Evolutionary conservation across 2,113 vertebrate genomes (phyloP).

Genomic region (Gambusia affinis): DNA sequence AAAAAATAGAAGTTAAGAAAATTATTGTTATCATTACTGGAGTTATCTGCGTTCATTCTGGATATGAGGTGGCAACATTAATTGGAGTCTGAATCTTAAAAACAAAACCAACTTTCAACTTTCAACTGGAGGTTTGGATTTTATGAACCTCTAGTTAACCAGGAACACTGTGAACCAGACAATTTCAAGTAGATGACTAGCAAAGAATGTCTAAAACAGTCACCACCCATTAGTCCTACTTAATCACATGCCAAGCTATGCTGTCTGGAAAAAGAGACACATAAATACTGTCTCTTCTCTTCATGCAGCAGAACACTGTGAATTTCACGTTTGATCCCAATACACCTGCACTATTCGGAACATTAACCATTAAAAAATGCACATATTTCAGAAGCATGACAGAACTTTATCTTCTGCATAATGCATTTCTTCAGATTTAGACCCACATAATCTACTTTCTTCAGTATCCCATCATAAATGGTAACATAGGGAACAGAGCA

Average conservation of each 20-base stretch:
- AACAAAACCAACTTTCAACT: not conserved
- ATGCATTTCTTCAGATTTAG: too few species aligned
- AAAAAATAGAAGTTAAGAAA: too few species aligned
- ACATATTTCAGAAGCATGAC: not conserved
- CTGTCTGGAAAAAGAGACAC: too few species aligned
- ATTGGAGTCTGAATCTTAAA: not conserved
- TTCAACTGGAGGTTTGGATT: too few species aligned
- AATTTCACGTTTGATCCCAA: not conserved
- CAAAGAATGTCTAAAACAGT: not conserved
- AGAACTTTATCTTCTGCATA: not conserved
- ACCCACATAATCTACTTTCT: too few species aligned
- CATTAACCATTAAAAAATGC: not conserved
- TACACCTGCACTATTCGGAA: not conserved
- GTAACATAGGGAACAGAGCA: too few species aligned
- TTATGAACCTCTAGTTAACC: not conserved
- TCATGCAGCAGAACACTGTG: not conserved
- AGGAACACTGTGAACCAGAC: not conserved
- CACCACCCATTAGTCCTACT: too few species aligned
- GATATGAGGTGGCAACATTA: not conserved
- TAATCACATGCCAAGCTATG: too few species aligned
- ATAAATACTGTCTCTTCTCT: not conserved
- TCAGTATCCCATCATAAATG: too few species aligned
- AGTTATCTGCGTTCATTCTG: not conserved
- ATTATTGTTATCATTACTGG: not conserved
- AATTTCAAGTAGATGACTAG: not conserved